A percentile compares a stretch with the other conserved stretches of the same genome.
Conservation (phyloP, 2,888 invertebrate species). For the Oscheius sp. region DNA sequence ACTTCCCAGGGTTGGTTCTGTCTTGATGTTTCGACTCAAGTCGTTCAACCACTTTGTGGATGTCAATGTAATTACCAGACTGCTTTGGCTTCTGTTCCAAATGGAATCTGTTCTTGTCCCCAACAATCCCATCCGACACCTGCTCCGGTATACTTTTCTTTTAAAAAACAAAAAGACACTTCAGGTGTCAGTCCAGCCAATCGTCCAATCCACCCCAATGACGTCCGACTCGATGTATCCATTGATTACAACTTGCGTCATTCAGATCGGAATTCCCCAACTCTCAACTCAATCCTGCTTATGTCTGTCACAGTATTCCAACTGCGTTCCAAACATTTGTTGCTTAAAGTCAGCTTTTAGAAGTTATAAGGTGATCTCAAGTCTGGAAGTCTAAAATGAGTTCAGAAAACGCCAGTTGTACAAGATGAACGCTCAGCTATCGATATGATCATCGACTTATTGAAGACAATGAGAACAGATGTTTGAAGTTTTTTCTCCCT, state of each 20-base stretch:
- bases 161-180: too few species aligned
- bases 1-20: constrained; percentile 47
- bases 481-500: too few species aligned
- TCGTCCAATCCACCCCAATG: not conserved
- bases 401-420: too few species aligned
- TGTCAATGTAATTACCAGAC: constrained; percentile 48
- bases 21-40: constrained; percentile 38
- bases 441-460: constrained; percentile 12
- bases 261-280: constrained; percentile 14
- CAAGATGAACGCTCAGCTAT: not conserved
- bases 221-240: constrained; percentile 3
- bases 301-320: constrained; percentile 21
- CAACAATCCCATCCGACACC: constrained; percentile 16
- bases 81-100: constrained; percentile 44
- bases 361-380: constrained; percentile 12
- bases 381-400: too few species aligned
- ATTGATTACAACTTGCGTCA: constrained; percentile 14
- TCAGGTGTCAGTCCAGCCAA: too few species aligned
- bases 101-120: constrained; percentile 52
- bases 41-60: constrained; percentile 42
- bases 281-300: not conserved
- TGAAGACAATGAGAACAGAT: constrained; percentile 17
- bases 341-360: constrained; percentile 13
- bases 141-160: not conserved
- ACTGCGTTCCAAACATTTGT: constrained; percentile 22